phyloP scores from a whole-genome alignment of 30 jellyfish, hydroid and myxozoan species.

The Cassiopea xamachana region DNA sequence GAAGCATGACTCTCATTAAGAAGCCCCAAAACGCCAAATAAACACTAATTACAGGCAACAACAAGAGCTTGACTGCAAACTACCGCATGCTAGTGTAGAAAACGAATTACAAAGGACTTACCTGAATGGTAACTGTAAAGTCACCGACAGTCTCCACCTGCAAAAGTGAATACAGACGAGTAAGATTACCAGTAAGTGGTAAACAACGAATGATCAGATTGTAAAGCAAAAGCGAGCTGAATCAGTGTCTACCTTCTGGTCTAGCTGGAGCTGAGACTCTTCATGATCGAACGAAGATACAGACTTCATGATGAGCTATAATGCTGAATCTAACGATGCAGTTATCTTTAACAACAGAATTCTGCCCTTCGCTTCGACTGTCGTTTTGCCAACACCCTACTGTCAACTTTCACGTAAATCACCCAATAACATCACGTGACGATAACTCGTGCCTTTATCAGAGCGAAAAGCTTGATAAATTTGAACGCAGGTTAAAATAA shows the following conservation, averaged over 20 bases:
- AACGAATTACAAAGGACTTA: slow-evolving; percentile 7
- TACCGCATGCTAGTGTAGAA: not conserved
- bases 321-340: not conserved
- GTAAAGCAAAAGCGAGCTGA: not conserved
- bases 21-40: not conserved
- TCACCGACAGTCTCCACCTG: slow-evolving; percentile 98
- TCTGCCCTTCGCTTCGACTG: not conserved
- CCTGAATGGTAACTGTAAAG: slow-evolving; percentile 96
- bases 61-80: not conserved
- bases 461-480: not conserved
- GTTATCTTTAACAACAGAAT: not conserved
- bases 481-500: no score
- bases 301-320: slow-evolving; percentile 31
- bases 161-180: slow-evolving; percentile 1
- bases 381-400: not conserved
- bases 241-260: slow-evolving; percentile 35
- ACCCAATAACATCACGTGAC: not conserved
- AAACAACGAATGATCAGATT: not conserved
- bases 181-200: not conserved
- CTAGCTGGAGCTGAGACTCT: slow-evolving; percentile 30
- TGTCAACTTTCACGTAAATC: slow-evolving; percentile 1
- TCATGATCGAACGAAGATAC: slow-evolving; percentile 57
- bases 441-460: not conserved
- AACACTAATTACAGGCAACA: not conserved
- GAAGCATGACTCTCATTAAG: not conserved